Evolutionary conservation across 2,888 invertebrate species (phyloP).

Genomic region (Andrena marginata): DNA sequence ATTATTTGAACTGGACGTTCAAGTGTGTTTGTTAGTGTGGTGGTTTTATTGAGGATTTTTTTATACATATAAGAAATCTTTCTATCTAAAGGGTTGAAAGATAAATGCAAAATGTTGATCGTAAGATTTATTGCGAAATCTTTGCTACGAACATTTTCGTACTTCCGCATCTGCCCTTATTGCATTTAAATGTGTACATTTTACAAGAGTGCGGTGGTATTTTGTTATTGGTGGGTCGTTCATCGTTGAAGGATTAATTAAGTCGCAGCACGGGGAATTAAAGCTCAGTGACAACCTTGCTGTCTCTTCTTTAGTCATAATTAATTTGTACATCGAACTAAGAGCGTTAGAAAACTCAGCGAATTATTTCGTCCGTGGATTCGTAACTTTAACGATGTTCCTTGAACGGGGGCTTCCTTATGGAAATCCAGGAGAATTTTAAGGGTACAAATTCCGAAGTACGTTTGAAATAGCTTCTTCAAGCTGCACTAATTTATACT

Average conservation of each 20-base stretch:
- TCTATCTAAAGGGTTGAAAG: not conserved
- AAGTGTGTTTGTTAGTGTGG: not conserved
- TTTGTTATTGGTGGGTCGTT: slow-evolving; percentile 5
- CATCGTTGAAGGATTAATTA: slow-evolving; percentile 17
- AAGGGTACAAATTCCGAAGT: too few species aligned
- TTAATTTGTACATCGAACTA: slow-evolving; percentile 18
- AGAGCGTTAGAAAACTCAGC: slow-evolving; percentile 1
- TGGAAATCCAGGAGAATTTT: too few species aligned
- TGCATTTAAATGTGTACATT: too few species aligned
- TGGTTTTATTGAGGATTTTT: not conserved
- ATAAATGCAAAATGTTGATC: not conserved
- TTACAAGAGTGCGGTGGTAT: not conserved
- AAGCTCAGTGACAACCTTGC: slow-evolving; percentile 8
- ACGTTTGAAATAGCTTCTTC: too few species aligned
- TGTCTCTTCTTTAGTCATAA: slow-evolving; percentile 8
- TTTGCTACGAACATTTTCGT: too few species aligned
- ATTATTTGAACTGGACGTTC: too few species aligned
- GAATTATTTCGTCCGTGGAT: not conserved
- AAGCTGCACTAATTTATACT: too few species aligned
- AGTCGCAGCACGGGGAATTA: not conserved
- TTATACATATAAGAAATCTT: not conserved
- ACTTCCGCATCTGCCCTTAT: too few species aligned
- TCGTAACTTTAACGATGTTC: slow-evolving; percentile 7
- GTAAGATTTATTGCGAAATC: too few species aligned
- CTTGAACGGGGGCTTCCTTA: too few species aligned